These are phyloP conservation scores for Hemithea aestivaria DNA, from an alignment of 2,888 invertebrate genomes.

Conservation along the genomic window DNA sequence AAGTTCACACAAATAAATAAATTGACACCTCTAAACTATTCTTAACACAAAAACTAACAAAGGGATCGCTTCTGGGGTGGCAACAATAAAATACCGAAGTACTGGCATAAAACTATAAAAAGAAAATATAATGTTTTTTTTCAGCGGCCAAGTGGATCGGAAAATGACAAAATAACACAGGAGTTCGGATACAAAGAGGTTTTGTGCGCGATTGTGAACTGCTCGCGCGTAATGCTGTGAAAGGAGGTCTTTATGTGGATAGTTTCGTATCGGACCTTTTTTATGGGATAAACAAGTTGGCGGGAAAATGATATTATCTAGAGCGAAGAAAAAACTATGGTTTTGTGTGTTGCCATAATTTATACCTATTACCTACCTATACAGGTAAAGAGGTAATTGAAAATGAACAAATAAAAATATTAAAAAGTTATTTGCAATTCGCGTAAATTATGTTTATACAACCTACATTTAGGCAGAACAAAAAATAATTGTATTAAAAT, in stretches of 20 bases:
- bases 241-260: conserved; percentile 9
- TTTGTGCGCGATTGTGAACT: conserved; percentile 18
- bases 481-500: too few relatives aligned
- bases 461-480: too few relatives aligned
- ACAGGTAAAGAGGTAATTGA: too few relatives aligned
- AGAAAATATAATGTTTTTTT: conserved; percentile 19
- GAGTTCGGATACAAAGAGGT: conserved; percentile 18
- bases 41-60: conserved; percentile 16
- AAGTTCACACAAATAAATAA: conserved; percentile 20
- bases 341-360: too few relatives aligned
- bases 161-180: conserved; percentile 29
- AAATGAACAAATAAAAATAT: too few relatives aligned
- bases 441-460: too few relatives aligned
- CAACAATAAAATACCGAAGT: conserved; percentile 20
- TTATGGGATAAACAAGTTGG: too few relatives aligned
- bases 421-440: too few relatives aligned
- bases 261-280: conserved; percentile 1
- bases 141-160: conserved; percentile 21
- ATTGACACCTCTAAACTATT: conserved; percentile 22
- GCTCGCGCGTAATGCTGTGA: conserved; percentile 5
- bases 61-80: conserved; percentile 14
- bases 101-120: conserved; percentile 16
- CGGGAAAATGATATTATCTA: too few relatives aligned
- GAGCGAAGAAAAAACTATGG: too few relatives aligned
- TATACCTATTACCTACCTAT: too few relatives aligned